These are phyloP conservation scores for Nymphicus hollandicus DNA, from an alignment of 2,113 vertebrate genomes.

Conservation along the genomic window DNA sequence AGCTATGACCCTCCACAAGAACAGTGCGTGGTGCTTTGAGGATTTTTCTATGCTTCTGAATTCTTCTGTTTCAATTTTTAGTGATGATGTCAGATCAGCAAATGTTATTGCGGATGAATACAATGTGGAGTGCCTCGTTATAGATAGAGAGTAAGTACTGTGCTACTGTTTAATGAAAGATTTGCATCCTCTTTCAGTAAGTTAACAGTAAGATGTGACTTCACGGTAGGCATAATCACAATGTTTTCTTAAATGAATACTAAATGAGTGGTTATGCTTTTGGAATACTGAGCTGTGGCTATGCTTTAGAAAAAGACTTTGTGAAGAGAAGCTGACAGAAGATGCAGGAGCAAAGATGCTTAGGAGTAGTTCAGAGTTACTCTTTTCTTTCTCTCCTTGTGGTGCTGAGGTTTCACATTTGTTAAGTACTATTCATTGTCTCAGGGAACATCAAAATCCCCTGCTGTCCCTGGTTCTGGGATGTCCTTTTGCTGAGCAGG, in stretches of 20 bases:
- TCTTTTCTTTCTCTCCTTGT: background rate
- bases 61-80: conserved; percentile 61
- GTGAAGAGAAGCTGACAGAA: background rate
- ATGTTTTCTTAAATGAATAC: background rate
- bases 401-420: background rate
- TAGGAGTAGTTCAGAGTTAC: background rate
- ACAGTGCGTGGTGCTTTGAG: background rate
- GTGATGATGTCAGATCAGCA: conserved; percentile 92
- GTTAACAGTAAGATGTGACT: too few species aligned
- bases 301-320: background rate
- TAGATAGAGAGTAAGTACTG: conserved; percentile 90
- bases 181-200: background rate
- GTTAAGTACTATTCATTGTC: background rate
- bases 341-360: background rate
- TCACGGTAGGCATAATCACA: background rate
- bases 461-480: background rate
- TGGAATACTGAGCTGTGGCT: background rate
- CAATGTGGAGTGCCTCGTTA: conserved; percentile 87
- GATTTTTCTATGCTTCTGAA: background rate
- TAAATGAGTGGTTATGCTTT: background rate
- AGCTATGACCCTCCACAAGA: background rate
- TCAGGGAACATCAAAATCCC: background rate
- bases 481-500: background rate
- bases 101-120: conserved; percentile 89
- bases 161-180: background rate